These are phyloP conservation scores for Phylloscopus trochilus DNA, from an alignment of 2,113 vertebrate genomes.

Conservation along the genomic window DNA sequence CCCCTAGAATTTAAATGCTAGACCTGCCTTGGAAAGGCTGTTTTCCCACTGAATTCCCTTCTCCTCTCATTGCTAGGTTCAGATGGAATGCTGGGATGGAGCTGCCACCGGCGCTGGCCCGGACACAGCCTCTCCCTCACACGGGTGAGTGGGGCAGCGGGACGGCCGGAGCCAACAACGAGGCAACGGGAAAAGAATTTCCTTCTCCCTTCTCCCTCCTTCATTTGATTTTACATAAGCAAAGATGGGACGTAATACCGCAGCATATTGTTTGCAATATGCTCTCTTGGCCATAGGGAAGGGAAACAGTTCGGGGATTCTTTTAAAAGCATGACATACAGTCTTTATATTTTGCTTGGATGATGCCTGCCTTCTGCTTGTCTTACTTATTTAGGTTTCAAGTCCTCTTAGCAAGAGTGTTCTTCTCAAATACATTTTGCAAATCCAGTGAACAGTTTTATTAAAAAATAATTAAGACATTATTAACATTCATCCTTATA, in stretches of 20 bases:
- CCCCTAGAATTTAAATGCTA: background rate
- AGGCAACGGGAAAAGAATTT: background rate
- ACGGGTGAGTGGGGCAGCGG: accelerated
- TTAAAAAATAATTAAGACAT: slow-evolving; percentile 15
- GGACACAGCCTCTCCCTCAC: background rate
- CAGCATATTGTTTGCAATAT: slow-evolving; percentile 60
- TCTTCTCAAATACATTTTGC: background rate
- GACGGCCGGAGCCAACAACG: background rate
- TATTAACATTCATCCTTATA: background rate
- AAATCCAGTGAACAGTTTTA: background rate
- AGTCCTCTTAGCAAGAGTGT: background rate
- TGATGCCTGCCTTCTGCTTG: slow-evolving; percentile 46
- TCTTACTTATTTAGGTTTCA: slow-evolving; percentile 48
- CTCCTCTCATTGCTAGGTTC: background rate
- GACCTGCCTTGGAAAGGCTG: background rate
- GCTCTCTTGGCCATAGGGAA: slow-evolving; percentile 56
- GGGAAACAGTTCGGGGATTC: slow-evolving; percentile 24
- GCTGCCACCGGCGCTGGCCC: accelerated
- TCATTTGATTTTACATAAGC: slow-evolving; percentile 28
- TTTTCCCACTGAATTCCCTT: background rate
- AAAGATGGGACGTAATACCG: slow-evolving; percentile 42
- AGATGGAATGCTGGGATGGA: background rate
- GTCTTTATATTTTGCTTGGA: slow-evolving; percentile 50
- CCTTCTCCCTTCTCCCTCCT: background rate
- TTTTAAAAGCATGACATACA: slow-evolving; percentile 54